phyloP scores from a whole-genome alignment of 2,888 invertebrate species.

The Ornithoptera priamus region DNA sequence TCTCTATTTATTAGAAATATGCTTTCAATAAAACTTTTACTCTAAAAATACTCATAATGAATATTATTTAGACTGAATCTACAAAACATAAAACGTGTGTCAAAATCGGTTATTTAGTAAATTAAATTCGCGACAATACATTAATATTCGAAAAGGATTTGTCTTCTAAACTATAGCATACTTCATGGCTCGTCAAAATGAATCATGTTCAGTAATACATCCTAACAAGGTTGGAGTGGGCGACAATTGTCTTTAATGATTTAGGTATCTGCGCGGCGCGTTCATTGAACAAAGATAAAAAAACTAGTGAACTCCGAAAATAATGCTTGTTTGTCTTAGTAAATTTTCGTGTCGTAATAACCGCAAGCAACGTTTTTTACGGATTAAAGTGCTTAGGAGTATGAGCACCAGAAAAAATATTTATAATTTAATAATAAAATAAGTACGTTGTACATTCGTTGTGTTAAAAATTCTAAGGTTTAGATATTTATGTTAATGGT shows the following conservation, averaged over 20 bases:
- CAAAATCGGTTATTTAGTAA: no score
- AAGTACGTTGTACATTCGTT: no score
- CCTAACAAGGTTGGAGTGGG: constrained; percentile 6
- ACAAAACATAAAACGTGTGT: no score
- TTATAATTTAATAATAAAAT: no score
- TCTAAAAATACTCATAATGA: no score
- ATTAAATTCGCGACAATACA: no score
- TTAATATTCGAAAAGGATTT: background rate
- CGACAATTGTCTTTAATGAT: constrained; percentile 1
- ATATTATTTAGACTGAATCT: no score
- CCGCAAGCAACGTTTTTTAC: background rate
- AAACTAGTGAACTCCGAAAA: background rate
- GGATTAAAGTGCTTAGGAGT: background rate
- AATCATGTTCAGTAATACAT: constrained; percentile 8
- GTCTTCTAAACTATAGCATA: background rate
- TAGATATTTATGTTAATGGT: constrained; percentile 26
- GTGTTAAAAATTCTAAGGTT: background rate
- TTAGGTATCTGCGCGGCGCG: background rate
- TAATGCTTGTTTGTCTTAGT: background rate
- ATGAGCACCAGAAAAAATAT: background rate
- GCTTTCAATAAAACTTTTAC: no score
- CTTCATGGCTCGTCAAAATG: constrained; percentile 5
- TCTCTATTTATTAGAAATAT: background rate
- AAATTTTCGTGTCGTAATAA: background rate
- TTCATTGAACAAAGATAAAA: background rate